These are phyloP conservation scores for Monoplex corrugatus DNA, from an alignment of 2,888 invertebrate species.

Conservation along the genomic window DNA sequence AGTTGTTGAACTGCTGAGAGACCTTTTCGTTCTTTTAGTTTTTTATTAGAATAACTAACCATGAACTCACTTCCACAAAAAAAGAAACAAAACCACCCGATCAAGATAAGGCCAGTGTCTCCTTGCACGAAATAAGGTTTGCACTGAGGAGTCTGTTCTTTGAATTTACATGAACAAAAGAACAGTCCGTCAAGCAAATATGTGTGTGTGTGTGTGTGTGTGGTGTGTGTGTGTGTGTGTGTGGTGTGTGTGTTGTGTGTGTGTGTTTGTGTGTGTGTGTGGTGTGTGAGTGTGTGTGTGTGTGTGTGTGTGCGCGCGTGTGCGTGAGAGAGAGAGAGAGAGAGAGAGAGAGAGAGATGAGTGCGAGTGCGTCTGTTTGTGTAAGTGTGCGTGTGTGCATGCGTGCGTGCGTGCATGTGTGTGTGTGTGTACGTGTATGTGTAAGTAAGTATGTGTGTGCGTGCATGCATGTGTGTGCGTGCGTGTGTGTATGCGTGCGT, in stretches of 20 bases:
- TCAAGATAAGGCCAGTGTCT: too few relatives aligned
- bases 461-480: constrained; percentile 10
- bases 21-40: too few relatives aligned
- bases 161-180: too few relatives aligned
- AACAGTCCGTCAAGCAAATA: too few relatives aligned
- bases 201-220: too few relatives aligned
- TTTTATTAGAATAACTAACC: too few relatives aligned
- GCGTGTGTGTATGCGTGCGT: background rate
- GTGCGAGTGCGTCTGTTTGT: background rate
- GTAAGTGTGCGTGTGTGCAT: background rate
- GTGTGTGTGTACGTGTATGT: background rate
- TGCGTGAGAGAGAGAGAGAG: background rate
- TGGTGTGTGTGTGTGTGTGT: too few relatives aligned
- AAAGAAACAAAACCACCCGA: too few relatives aligned
- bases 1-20: too few relatives aligned
- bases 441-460: constrained; percentile 21
- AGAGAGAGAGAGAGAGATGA: background rate
- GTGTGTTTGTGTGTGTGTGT: constrained; percentile 21
- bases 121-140: too few relatives aligned
- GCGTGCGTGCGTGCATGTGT: background rate
- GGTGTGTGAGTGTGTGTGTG: constrained; percentile 31
- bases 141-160: too few relatives aligned
- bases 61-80: too few relatives aligned
- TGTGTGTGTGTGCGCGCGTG: constrained; percentile 4
- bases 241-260: background rate